phyloP scores from a whole-genome alignment of 2,113 vertebrate species.

The Notothenia coriiceps region DNA sequence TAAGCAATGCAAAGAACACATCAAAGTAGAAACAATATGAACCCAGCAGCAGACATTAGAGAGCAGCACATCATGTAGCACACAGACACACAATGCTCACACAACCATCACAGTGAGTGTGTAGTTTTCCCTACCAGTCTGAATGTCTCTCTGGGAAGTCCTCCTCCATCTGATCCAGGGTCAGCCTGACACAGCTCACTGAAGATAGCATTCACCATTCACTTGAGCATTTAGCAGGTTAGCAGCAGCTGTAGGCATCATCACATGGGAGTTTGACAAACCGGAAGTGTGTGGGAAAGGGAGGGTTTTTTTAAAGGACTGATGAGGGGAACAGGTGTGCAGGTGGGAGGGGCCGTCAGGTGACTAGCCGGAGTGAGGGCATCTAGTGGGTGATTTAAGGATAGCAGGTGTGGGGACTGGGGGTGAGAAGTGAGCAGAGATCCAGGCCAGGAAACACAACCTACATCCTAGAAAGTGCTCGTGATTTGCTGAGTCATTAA shows the following conservation, averaged over 20 bases:
- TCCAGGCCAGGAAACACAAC: no score
- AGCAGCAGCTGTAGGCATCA: background rate
- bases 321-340: background rate
- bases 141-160: background rate
- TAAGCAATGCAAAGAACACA: no score
- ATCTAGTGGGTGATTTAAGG: background rate
- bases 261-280: background rate
- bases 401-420: background rate
- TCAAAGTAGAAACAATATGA: no score
- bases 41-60: no score
- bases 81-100: background rate
- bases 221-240: background rate
- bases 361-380: background rate
- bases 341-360: background rate
- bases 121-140: background rate
- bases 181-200: background rate
- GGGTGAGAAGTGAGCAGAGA: background rate
- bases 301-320: background rate
- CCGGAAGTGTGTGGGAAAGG: background rate
- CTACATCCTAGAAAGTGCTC: no score
- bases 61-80: background rate
- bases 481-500: no score
- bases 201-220: background rate
- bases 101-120: background rate
- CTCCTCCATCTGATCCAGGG: background rate